A percentile compares a stretch with the other conserved stretches of the same genome.
phyloP scores from a whole-genome alignment of 2,888 invertebrate genomes.

The Morinoia aosen region DNA sequence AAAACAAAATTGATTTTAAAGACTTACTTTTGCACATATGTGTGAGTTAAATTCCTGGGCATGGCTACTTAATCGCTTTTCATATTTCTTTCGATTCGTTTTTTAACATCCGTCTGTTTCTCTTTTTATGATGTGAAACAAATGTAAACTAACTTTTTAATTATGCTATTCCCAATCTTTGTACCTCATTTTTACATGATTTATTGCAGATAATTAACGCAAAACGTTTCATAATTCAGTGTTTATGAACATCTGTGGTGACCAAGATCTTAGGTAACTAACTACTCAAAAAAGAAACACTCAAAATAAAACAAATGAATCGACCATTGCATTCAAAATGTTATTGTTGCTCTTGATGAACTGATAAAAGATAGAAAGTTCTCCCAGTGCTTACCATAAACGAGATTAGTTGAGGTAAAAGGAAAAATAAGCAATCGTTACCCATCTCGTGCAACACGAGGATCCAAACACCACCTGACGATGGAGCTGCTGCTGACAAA shows the following conservation, averaged over 20 bases:
- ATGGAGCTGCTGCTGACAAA: background rate
- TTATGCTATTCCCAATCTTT: background rate
- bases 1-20: background rate
- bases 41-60: background rate
- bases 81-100: background rate
- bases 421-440: background rate
- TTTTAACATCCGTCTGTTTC: background rate
- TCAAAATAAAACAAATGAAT: background rate
- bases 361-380: background rate
- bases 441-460: background rate
- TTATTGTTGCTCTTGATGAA: background rate
- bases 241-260: background rate
- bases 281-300: background rate
- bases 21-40: background rate
- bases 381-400: background rate
- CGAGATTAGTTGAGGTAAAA: background rate
- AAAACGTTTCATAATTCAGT: background rate
- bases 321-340: background rate
- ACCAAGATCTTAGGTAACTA: background rate
- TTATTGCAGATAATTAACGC: background rate
- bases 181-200: background rate
- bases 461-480: background rate
- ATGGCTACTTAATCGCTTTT: background rate
- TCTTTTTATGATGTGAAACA: background rate
- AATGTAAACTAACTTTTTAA: background rate